phyloP scores from a whole-genome alignment of 2,113 vertebrate genomes.

The Panthera tigris region DNA sequence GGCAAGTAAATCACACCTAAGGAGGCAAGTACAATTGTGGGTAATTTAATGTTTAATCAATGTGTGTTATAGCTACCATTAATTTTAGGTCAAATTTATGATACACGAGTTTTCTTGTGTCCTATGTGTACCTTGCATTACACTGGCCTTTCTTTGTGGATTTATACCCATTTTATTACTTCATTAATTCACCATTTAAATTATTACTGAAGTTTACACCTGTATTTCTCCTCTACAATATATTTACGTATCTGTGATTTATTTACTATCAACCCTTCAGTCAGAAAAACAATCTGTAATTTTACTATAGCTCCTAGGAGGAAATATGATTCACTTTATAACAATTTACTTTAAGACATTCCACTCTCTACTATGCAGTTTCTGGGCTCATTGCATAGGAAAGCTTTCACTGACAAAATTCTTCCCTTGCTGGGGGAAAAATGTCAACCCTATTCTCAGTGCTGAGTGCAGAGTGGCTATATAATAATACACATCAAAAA shows the following conservation, averaged over 20 bases:
- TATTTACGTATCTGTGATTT: slow-evolving; percentile 33
- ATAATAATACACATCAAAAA: background rate
- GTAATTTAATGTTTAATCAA: slow-evolving; percentile 70
- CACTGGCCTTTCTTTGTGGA: background rate
- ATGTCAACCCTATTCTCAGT: background rate
- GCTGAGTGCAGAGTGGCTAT: background rate
- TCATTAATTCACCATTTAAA: slow-evolving; percentile 62
- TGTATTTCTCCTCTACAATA: slow-evolving; percentile 40
- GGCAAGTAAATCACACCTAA: slow-evolving; percentile 42
- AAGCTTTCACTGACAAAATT: background rate
- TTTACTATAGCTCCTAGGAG: slow-evolving; percentile 23
- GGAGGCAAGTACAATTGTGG: slow-evolving; percentile 39
- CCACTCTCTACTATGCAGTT: background rate
- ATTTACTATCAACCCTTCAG: slow-evolving; percentile 51
- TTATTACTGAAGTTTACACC: slow-evolving; percentile 47
- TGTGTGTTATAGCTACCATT: slow-evolving; percentile 57
- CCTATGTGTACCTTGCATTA: background rate
- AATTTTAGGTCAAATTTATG: slow-evolving; percentile 64
- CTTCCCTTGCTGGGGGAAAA: background rate
- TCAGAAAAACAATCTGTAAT: slow-evolving; percentile 42
- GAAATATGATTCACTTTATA: slow-evolving; percentile 20
- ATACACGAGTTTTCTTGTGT: slow-evolving; percentile 40
- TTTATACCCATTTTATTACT: slow-evolving; percentile 52
- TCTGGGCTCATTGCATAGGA: slow-evolving; percentile 2
- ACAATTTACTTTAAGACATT: background rate